Conservation (phyloP, 2,797 vertebrate species). For the Gymnothorax reevesii region DNA sequence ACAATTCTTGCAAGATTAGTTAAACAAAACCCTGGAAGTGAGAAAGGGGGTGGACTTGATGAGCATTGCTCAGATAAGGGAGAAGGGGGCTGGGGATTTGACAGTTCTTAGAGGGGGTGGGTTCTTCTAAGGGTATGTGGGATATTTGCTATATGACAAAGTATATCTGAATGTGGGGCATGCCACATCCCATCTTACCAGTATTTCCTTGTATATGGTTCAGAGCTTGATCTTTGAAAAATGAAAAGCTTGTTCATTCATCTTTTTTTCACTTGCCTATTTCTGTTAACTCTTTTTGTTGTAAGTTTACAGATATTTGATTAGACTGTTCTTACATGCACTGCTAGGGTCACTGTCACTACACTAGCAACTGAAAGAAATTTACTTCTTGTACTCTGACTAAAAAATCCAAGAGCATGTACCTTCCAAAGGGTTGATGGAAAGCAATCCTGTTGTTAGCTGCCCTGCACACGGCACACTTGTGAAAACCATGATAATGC, state of each 20-base stretch:
- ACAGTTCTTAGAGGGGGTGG: background rate
- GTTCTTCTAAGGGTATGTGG: background rate
- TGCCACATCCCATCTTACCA: background rate
- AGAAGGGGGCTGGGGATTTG: conserved; percentile 68
- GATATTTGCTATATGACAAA: background rate
- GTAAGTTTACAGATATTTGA: no score
- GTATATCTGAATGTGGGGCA: background rate
- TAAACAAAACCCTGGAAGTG: background rate
- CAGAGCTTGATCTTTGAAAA: background rate
- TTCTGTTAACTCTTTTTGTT: background rate
- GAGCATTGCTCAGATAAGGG: conserved; percentile 39
- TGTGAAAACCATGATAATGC: background rate
- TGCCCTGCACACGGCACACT: background rate
- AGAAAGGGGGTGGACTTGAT: conserved; percentile 13
- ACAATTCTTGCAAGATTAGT: conserved; percentile 70
- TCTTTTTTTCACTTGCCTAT: background rate
- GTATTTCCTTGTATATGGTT: background rate
- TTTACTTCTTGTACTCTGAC: no score
- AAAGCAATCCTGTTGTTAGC: background rate
- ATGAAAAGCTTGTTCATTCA: background rate
- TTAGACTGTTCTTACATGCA: no score
- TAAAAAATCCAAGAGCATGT: background rate
- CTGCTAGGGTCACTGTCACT: no score
- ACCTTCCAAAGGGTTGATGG: no score
- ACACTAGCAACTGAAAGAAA: no score